A percentile compares a stretch with the other conserved stretches of the same genome.
These are phyloP conservation scores for Byasa hedistus DNA, from an alignment of 2,888 invertebrate genomes.

Conservation along the genomic window DNA sequence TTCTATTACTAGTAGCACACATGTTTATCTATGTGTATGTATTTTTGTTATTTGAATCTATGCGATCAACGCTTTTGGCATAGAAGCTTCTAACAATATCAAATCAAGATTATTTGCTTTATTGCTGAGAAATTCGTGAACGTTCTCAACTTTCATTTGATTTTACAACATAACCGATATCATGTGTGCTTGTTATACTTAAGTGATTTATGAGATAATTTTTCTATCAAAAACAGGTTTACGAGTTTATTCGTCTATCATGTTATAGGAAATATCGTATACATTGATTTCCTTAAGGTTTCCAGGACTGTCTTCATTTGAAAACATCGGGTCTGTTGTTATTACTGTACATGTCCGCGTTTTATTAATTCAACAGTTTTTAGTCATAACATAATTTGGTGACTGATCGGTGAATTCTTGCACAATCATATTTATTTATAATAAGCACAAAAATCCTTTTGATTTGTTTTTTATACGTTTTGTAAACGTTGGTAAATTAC, in stretches of 20 bases:
- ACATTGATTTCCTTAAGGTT: constrained; percentile 51
- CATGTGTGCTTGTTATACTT: background rate
- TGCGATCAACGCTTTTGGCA: constrained; percentile 36
- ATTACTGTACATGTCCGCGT: constrained; percentile 56
- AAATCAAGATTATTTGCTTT: constrained; percentile 39
- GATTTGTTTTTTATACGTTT: too few species aligned
- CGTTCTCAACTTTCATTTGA: constrained; percentile 6
- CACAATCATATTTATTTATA: constrained; percentile 26
- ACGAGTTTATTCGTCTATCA: background rate
- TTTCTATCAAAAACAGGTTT: background rate
- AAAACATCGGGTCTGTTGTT: constrained; percentile 49
- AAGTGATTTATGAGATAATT: background rate
- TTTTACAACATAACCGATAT: background rate
- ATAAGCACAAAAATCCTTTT: background rate
- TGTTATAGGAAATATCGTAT: constrained; percentile 37
- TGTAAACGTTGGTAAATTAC: too few species aligned
- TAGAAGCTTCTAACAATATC: constrained; percentile 41
- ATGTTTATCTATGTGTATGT: too few species aligned
- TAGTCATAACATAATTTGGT: constrained; percentile 13
- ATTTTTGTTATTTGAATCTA: constrained; percentile 41
- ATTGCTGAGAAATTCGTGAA: constrained; percentile 21
- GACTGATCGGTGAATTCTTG: constrained; percentile 36
- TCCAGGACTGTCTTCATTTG: constrained; percentile 34
- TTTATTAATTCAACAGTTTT: constrained; percentile 47
- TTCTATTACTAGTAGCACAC: constrained; percentile 48